Conservation (phyloP, 2,888 invertebrate genomes). For the Bembecia ichneumoniformis region DNA sequence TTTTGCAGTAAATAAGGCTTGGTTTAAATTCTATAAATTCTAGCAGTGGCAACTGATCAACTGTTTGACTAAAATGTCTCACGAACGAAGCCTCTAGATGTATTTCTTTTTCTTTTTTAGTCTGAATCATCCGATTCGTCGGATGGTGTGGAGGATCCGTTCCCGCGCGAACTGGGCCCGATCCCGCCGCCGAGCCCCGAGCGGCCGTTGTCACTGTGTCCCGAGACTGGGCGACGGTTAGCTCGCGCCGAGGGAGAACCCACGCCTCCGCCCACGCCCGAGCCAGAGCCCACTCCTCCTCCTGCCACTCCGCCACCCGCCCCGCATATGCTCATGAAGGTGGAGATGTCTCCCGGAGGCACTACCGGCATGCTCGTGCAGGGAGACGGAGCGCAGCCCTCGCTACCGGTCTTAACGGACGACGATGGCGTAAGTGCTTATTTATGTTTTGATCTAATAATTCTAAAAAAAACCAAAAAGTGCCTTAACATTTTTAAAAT, state of each 20-base stretch:
- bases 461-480: too few species aligned
- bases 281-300: slow-evolving; percentile 44
- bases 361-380: slow-evolving; percentile 75
- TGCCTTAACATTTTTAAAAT: too few species aligned
- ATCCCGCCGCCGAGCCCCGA: slow-evolving; percentile 75
- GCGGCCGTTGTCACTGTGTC: slow-evolving; percentile 78
- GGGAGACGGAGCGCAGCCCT: slow-evolving; percentile 58
- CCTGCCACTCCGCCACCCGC: slow-evolving; percentile 22
- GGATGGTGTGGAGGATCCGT: slow-evolving; percentile 76
- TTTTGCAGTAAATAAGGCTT: too few species aligned
- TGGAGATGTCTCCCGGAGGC: slow-evolving; percentile 75
- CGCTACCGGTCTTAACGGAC: slow-evolving; percentile 58
- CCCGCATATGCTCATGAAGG: slow-evolving; percentile 56
- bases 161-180: slow-evolving; percentile 64
- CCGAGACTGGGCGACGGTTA: slow-evolving; percentile 43
- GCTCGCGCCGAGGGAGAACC: slow-evolving; percentile 76
- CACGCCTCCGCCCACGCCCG: slow-evolving; percentile 70
- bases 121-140: slow-evolving; percentile 66
- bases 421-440: slow-evolving; percentile 57
- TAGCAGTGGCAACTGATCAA: too few species aligned
- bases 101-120: slow-evolving; percentile 21
- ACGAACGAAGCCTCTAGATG: too few species aligned
- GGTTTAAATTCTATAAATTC: too few species aligned
- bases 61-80: too few species aligned
- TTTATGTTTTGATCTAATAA: too few species aligned